Evolutionary conservation across 1,140 invertebrate species (phyloP).

Genomic region (Hyles vespertilio): DNA sequence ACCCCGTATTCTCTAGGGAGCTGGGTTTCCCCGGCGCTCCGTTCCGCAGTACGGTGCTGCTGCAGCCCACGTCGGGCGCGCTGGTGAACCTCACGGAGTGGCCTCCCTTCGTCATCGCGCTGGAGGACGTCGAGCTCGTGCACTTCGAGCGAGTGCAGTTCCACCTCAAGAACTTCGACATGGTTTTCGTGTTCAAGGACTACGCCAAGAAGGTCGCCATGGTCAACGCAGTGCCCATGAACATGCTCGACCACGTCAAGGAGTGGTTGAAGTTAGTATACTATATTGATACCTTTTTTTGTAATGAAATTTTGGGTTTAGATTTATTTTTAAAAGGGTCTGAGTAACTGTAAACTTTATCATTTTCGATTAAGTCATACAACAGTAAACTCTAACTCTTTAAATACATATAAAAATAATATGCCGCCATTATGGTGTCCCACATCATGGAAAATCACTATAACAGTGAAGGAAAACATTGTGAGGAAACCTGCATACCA

Average conservation of each 20-base stretch:
- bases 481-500: too few relatives aligned
- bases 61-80: constrained; percentile 98
- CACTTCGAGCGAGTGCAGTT: constrained; percentile 99
- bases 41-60: constrained; percentile 94
- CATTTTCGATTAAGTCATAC: too few relatives aligned
- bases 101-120: constrained; percentile 98
- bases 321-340: too few relatives aligned
- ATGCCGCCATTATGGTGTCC: too few relatives aligned
- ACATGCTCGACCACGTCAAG: constrained; percentile 98
- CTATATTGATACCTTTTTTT: background rate
- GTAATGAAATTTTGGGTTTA: too few relatives aligned
- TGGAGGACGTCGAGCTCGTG: constrained; percentile 98
- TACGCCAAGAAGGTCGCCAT: constrained; percentile 95
- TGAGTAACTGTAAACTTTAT: too few relatives aligned
- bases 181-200: constrained; percentile 99
- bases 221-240: constrained; percentile 99
- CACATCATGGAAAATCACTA: too few relatives aligned
- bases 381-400: too few relatives aligned
- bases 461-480: too few relatives aligned
- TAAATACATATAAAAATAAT: too few relatives aligned
- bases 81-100: constrained; percentile 98
- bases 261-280: constrained; percentile 95
- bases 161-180: constrained; percentile 99
- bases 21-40: constrained; percentile 99
- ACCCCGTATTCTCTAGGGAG: constrained; percentile 78